A percentile compares a stretch with the other conserved stretches of the same genome.
Evolutionary conservation across 2,888 invertebrate species (phyloP).

Genomic region (Cremastinae sp.): DNA sequence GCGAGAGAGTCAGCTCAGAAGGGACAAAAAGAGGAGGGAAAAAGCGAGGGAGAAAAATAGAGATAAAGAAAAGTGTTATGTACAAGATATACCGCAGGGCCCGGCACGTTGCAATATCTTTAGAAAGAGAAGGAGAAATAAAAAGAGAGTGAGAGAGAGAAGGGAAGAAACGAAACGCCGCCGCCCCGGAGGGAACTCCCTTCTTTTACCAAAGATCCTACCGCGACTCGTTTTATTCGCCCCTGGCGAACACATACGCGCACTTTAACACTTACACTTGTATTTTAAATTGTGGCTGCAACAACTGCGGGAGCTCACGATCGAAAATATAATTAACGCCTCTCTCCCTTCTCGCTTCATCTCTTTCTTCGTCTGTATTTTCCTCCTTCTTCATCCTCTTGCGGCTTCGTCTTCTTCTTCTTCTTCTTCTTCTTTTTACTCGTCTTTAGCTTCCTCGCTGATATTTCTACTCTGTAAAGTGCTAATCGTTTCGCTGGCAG

Average conservation of each 20-base stretch:
- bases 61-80: slow-evolving; percentile 47
- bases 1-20: slow-evolving; percentile 57
- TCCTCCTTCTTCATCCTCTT: neutral
- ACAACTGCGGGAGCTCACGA: slow-evolving; percentile 36
- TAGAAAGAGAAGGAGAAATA: slow-evolving; percentile 11
- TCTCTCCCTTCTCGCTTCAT: slow-evolving; percentile 22
- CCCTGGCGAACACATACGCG: slow-evolving; percentile 23
- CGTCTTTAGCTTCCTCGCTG: neutral
- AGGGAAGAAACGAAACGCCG: slow-evolving; percentile 47
- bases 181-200: slow-evolving; percentile 21
- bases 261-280: too few species aligned
- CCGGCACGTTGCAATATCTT: slow-evolving; percentile 55
- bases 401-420: neutral
- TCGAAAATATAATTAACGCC: slow-evolving; percentile 61
- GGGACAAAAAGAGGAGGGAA: slow-evolving; percentile 44
- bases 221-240: slow-evolving; percentile 8
- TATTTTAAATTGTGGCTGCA: slow-evolving; percentile 3
- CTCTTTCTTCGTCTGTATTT: slow-evolving; percentile 6
- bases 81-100: slow-evolving; percentile 47
- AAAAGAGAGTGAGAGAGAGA: slow-evolving; percentile 46
- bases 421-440: neutral
- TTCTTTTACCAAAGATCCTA: slow-evolving; percentile 30
- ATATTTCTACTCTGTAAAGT: slow-evolving; percentile 27
- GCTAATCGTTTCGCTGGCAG: slow-evolving; percentile 57
- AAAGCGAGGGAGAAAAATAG: slow-evolving; percentile 9